A percentile compares a stretch with the other conserved stretches of the same genome.
phyloP scores from a whole-genome alignment of 2,888 invertebrate genomes.

The Epistrophella euchroma region DNA sequence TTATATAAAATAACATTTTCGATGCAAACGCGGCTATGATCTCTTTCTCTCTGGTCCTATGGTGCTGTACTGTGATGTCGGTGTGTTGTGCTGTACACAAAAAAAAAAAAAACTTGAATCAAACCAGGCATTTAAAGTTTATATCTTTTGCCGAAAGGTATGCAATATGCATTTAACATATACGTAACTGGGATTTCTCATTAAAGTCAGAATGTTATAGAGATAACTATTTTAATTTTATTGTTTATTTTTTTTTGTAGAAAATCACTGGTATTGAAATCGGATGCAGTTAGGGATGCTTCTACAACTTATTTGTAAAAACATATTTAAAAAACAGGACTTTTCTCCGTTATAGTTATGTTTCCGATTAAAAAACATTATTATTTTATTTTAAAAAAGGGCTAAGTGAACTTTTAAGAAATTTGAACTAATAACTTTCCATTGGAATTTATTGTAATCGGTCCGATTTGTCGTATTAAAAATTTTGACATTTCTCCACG shows the following conservation, averaged over 20 bases:
- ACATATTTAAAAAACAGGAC: not conserved
- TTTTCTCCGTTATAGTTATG: too few relatives aligned
- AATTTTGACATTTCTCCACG: too few relatives aligned
- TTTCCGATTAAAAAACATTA: too few relatives aligned
- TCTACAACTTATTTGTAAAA: not conserved
- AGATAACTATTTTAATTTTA: constrained; percentile 18
- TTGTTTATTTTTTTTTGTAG: constrained; percentile 4
- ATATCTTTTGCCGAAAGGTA: constrained; percentile 56
- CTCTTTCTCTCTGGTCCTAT: not conserved
- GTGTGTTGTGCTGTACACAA: not conserved
- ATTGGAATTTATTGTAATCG: too few relatives aligned
- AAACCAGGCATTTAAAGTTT: constrained; percentile 47
- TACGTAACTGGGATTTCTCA: constrained; percentile 52
- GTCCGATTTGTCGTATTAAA: too few relatives aligned
- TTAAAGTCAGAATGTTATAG: constrained; percentile 37
- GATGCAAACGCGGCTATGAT: constrained; percentile 14
- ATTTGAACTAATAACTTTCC: too few relatives aligned
- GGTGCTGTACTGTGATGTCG: not conserved
- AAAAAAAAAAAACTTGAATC: constrained; percentile 15
- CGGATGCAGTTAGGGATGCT: not conserved
- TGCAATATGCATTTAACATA: constrained; percentile 21
- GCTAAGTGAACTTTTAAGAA: too few relatives aligned
- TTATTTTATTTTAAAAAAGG: too few relatives aligned
- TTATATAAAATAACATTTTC: constrained; percentile 32
- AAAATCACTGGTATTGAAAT: not conserved